A percentile compares a stretch with the other conserved stretches of the same genome.
These are phyloP conservation scores for Enhydra lutris DNA, from an alignment of 2,113 vertebrate genomes.

Conservation along the genomic window DNA sequence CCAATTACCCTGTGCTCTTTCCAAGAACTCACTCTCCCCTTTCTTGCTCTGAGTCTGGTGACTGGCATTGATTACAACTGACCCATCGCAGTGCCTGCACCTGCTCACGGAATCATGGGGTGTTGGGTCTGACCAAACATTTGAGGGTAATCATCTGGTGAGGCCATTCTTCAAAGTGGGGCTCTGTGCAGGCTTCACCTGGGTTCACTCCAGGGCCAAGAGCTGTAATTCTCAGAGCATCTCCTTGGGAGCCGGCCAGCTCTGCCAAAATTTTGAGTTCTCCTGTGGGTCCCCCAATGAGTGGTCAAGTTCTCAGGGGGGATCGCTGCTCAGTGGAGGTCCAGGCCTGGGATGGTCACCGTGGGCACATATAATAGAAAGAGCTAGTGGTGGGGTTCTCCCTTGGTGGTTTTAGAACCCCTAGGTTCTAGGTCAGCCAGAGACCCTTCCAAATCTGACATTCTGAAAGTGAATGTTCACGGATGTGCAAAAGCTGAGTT, in stretches of 20 bases:
- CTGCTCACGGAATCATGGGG: neutral
- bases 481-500: neutral
- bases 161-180: fast-evolving
- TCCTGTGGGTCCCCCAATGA: neutral
- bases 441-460: neutral
- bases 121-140: neutral
- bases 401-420: neutral
- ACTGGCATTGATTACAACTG: neutral
- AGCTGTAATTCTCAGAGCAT: neutral
- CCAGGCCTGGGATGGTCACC: neutral
- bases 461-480: neutral
- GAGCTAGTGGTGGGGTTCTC: neutral
- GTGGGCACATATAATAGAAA: neutral
- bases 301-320: neutral
- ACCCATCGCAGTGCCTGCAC: neutral
- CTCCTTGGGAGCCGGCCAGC: neutral
- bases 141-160: fast-evolving
- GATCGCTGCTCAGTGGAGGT: neutral
- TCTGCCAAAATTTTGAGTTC: neutral
- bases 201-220: neutral
- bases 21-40: slow-evolving; percentile 25
- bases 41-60: neutral
- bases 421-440: neutral
- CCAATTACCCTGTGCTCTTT: slow-evolving; percentile 59
- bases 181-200: fast-evolving